Base-by-base conservation (phyloP, 2,888 invertebrate genomes). In the Diadegma fenestrale region DNA sequence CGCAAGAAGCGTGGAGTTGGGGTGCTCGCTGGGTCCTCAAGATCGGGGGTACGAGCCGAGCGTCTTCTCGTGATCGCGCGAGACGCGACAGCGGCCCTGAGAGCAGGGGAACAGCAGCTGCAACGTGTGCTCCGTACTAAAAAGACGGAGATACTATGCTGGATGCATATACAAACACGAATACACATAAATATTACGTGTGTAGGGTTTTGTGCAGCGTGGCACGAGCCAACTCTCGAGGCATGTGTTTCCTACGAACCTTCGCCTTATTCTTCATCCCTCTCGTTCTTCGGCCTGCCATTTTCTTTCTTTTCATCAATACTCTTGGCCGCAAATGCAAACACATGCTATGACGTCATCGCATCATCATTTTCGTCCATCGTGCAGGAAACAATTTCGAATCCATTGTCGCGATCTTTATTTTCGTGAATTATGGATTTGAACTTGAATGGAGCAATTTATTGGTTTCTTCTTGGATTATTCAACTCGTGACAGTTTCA, bases 141-240 rank as follows among this genome's bases (percentile, higher is more conserved):
- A 58, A 63, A 80, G 80, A 86, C 80, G 80, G 69, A 80, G 79
- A 87, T 76, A 82, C 81, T 58, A 22, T 1, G 37, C 37, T 26
- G 12, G 19, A 58, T 26, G 54, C 26, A 14, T 14, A 26, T 14
- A 58, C 22, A 58, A 12, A 51, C 48, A 51, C 22, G 5, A 14
- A 58, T 58, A 58, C 22, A 58, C 14, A 26, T 26, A 58, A 37
- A 37, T 8, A 10, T 37, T 71, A 77, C 75, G 73, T 82, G 61
- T 82, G 82, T 72, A 17, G 33, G 45, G 64, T 61, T 72, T 73
- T 43, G 66, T 82, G 54, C 81, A 91, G 89, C 88, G 92, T 91
- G 93, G 93, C 93, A 92, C 93, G 92, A 92, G 92, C 92, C 92
- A 89, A 71, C 68, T 37, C 82, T 88, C 88, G 88, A 89, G 90